Conservation (phyloP, 2,113 vertebrate species). For the Psophia crepitans region DNA sequence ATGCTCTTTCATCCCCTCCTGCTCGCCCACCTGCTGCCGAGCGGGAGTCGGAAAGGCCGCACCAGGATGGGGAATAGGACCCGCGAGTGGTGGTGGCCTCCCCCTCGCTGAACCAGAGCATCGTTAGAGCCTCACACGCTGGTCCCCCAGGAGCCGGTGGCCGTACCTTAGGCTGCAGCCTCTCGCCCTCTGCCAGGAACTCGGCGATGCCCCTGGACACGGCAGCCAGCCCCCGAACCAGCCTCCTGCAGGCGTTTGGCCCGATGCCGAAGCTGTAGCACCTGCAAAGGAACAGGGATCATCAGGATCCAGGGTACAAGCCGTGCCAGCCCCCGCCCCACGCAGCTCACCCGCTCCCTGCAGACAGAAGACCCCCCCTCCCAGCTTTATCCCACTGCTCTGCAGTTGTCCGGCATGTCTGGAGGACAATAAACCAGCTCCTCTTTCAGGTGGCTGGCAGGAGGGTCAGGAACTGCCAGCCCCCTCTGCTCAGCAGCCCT, state of each 20-base stretch:
- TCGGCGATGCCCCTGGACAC: constrained; percentile 88
- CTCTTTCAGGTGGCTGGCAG: neutral
- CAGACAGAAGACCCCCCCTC: neutral
- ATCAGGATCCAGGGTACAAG: neutral
- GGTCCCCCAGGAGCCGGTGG: rapidly evolving
- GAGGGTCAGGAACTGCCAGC: neutral
- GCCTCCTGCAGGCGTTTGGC: constrained; percentile 82
- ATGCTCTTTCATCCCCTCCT: neutral
- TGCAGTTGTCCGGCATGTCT: no score
- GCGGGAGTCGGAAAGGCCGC: neutral
- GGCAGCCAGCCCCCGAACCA: constrained; percentile 82
- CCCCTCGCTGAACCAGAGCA: neutral
- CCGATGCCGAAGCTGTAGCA: constrained; percentile 94
- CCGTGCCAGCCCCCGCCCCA: neutral
- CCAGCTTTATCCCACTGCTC: neutral
- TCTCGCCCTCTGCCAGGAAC: constrained; percentile 85
- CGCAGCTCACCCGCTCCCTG: neutral
- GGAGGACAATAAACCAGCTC: neutral
- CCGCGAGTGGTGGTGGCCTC: neutral
- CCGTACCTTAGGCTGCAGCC: constrained; percentile 90
- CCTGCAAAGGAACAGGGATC: constrained; percentile 64
- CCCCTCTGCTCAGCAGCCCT: neutral
- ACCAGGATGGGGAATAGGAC: neutral
- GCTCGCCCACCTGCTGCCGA: neutral
- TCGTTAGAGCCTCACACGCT: rapidly evolving